Conservation (phyloP, 2,113 vertebrate genomes). For the Peromyscus polionotus region DNA sequence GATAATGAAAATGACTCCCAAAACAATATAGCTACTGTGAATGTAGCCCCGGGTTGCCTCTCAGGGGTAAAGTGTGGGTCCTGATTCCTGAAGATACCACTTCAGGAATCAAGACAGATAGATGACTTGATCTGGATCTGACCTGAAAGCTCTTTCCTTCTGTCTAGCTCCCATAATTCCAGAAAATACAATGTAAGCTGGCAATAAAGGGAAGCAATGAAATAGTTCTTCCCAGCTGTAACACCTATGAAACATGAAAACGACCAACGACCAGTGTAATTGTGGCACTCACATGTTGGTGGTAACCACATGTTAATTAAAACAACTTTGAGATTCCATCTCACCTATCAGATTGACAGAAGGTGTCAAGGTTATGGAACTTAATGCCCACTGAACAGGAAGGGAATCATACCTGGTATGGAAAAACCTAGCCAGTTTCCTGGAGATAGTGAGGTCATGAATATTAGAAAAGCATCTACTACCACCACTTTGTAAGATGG, state of each 20-base stretch:
- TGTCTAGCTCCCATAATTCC: background rate
- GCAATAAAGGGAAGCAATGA: background rate
- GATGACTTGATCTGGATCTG: background rate
- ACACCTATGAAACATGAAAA: background rate
- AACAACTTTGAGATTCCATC: background rate
- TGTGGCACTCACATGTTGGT: no score
- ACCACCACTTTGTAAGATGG: background rate
- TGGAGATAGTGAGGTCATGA: background rate
- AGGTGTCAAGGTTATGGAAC: background rate
- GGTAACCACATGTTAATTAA: background rate
- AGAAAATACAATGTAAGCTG: background rate
- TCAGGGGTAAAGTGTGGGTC: background rate
- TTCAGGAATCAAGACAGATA: background rate
- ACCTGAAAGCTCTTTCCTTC: background rate
- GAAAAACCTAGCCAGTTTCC: background rate
- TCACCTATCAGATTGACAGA: background rate
- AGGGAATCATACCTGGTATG: background rate
- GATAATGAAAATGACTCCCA: background rate
- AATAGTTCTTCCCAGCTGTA: background rate
- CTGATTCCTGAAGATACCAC: background rate
- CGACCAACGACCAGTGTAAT: background rate
- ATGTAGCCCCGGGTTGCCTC: background rate
- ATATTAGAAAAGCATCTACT: background rate
- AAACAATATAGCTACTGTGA: background rate
- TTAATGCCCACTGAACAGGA: background rate